These are phyloP conservation scores for Anguilla anguilla DNA, from an alignment of 2,797 vertebrate species.

Conservation along the genomic window DNA sequence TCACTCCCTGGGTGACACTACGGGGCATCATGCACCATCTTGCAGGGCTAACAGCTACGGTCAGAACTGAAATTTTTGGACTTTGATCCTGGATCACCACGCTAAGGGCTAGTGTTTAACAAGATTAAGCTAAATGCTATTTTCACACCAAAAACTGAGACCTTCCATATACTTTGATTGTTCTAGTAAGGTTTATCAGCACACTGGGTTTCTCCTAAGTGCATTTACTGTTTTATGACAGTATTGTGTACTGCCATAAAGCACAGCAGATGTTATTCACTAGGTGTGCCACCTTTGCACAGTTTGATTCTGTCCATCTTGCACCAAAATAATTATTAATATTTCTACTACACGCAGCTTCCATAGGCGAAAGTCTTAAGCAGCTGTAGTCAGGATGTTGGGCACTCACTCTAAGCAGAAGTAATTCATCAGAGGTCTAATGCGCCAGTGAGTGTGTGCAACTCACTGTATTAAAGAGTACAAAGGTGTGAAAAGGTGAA, in stretches of 20 bases:
- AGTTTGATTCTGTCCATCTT: background rate
- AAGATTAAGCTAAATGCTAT: background rate
- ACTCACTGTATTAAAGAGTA: background rate
- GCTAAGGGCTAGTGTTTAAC: background rate
- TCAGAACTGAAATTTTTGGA: background rate
- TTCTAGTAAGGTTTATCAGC: background rate
- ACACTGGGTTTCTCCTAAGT: background rate
- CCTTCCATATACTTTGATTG: background rate
- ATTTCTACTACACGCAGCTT: background rate
- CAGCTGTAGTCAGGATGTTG: background rate
- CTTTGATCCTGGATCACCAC: background rate
- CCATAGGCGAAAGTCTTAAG: background rate
- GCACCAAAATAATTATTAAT: background rate
- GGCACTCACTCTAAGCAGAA: background rate
- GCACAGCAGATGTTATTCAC: background rate
- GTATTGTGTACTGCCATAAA: background rate
- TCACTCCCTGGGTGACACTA: background rate
- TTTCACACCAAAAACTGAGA: slow-evolving; percentile 1
- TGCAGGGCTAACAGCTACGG: background rate
- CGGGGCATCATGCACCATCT: background rate
- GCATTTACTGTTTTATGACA: slow-evolving; percentile 5
- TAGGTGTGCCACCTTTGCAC: background rate
- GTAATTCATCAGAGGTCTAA: background rate
- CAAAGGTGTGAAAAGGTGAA: background rate
- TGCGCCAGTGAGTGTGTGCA: background rate